Evolutionary conservation across 2,888 invertebrate species (phyloP).

Genomic region (Neoitamus cyanurus): DNA sequence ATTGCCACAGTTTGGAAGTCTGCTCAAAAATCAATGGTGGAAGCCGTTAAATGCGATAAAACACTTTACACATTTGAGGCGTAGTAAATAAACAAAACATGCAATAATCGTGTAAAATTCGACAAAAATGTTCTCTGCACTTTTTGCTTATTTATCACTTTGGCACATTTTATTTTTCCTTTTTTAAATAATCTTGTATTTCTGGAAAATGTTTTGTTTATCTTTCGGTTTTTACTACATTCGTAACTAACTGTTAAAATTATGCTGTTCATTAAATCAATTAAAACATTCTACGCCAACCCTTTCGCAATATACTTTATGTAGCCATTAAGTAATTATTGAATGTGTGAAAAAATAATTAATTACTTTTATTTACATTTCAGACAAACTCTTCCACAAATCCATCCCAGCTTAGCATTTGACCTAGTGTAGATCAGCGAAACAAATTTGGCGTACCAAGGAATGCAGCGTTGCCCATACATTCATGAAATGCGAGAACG

Average conservation of each 20-base stretch:
- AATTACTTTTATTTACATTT: not conserved
- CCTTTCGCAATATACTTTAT: no score
- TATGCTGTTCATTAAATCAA: no score
- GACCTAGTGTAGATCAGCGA: not conserved
- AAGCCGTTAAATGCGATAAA: not conserved
- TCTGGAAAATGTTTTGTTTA: not conserved
- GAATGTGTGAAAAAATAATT: not conserved
- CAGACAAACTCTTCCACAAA: not conserved
- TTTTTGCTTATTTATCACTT: not conserved
- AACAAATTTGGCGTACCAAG: conserved; percentile 53
- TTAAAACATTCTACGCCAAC: no score
- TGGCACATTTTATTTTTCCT: not conserved
- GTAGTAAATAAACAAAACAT: not conserved
- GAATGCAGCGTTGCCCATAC: conserved; percentile 81
- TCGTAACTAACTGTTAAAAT: not conserved
- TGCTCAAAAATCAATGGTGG: not conserved
- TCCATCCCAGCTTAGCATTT: not conserved
- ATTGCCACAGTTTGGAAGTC: not conserved
- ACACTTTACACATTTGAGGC: not conserved
- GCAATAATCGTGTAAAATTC: not conserved
- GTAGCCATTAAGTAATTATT: no score
- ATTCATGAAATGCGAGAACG: conserved; percentile 95
- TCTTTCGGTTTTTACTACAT: no score
- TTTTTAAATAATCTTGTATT: not conserved
- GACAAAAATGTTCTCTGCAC: not conserved